Evolutionary conservation across 2,113 vertebrate species (phyloP).

Genomic region (Pelmatolapia mariae): DNA sequence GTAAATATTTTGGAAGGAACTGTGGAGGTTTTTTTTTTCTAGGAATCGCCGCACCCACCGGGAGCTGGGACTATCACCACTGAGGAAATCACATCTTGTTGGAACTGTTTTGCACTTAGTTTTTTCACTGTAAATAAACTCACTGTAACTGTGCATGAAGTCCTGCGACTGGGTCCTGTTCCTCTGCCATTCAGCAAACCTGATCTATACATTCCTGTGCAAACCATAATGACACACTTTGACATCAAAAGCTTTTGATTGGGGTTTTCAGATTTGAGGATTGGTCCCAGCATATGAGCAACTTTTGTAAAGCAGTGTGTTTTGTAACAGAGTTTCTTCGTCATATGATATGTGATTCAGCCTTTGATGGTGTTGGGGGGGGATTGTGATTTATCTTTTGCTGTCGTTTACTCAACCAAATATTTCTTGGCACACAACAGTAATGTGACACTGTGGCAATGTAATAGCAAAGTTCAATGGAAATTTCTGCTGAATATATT

Average conservation of each 20-base stretch:
- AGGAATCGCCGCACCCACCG: rapidly evolving
- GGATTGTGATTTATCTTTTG: not conserved
- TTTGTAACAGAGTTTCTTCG: not conserved
- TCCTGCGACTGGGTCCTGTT: not conserved
- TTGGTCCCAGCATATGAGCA: not conserved
- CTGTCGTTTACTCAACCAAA: not conserved
- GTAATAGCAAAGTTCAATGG: not conserved
- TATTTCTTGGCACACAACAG: not conserved
- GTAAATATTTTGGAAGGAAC: not conserved
- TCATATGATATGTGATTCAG: not conserved
- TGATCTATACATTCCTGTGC: not conserved
- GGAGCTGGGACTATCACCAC: not conserved
- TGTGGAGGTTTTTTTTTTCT: rapidly evolving
- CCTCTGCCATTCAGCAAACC: not conserved
- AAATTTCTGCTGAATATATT: not conserved
- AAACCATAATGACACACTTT: not conserved
- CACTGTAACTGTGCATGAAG: not conserved
- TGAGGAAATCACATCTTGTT: not conserved
- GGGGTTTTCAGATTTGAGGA: not conserved
- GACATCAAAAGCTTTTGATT: not conserved
- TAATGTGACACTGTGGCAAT: not conserved
- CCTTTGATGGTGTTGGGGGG: not conserved
- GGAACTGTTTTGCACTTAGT: not conserved
- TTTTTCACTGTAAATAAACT: not conserved
- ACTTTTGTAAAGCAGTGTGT: not conserved